Evolutionary conservation across 1,140 invertebrate species (phyloP).

Genomic region (Homalodisca vitripennis): DNA sequence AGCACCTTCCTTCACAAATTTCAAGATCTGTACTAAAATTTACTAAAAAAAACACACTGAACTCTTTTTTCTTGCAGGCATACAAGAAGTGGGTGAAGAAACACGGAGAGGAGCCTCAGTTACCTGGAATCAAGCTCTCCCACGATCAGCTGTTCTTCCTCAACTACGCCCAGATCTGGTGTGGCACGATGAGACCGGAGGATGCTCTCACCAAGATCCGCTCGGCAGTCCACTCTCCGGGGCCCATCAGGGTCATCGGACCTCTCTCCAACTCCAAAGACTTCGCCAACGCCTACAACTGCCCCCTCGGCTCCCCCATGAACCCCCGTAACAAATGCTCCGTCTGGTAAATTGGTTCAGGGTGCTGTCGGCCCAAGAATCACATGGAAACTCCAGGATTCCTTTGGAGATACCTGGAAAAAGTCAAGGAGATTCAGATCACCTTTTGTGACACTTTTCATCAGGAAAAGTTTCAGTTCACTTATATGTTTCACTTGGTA

Average conservation of each 20-base stretch:
- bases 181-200: constrained; percentile 94
- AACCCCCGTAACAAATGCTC: constrained; percentile 85
- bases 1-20: too few relatives aligned
- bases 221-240: constrained; percentile 94
- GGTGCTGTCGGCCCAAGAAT: too few relatives aligned
- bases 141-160: constrained; percentile 88
- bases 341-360: constrained; percentile 72
- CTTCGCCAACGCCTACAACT: constrained; percentile 80
- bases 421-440: too few relatives aligned
- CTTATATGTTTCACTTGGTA: too few relatives aligned
- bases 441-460: too few relatives aligned
- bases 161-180: constrained; percentile 95
- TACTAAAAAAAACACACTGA: too few relatives aligned
- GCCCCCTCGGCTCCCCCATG: constrained; percentile 79
- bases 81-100: constrained; percentile 75
- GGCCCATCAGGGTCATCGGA: constrained; percentile 86
- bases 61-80: constrained; percentile 57
- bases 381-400: too few relatives aligned
- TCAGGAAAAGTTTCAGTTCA: too few relatives aligned
- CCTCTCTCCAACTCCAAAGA: constrained; percentile 91
- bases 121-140: constrained; percentile 79
- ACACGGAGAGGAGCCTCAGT: constrained; percentile 66
- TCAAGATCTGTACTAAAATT: too few relatives aligned
- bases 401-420: too few relatives aligned
- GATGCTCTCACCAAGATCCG: constrained; percentile 92